These are phyloP conservation scores for Solenodon paradoxus DNA, from an alignment of 2,113 vertebrate genomes.

Conservation along the genomic window DNA sequence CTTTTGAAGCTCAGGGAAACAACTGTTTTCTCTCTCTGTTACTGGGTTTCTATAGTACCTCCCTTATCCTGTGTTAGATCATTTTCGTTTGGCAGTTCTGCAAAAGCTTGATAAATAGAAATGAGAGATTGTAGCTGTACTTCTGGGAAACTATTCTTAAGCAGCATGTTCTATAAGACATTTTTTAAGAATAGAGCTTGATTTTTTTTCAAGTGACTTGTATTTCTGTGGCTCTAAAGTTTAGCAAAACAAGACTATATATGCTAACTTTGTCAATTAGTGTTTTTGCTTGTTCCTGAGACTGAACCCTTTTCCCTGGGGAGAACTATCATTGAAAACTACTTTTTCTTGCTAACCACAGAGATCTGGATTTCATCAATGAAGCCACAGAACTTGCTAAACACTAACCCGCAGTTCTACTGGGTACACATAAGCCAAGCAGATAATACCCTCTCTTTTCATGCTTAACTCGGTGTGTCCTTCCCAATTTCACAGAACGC, in stretches of 20 bases:
- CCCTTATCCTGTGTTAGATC: not conserved
- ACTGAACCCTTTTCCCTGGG: not conserved
- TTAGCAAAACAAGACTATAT: not conserved
- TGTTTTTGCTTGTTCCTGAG: not conserved
- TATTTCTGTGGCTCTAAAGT: not conserved
- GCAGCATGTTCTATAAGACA: not conserved
- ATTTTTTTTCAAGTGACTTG: not conserved
- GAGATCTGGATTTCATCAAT: slow-evolving; percentile 1
- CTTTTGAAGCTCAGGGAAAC: not conserved
- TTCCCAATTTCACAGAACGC: not conserved
- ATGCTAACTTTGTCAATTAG: not conserved
- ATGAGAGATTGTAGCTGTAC: not conserved
- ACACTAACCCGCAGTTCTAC: not conserved
- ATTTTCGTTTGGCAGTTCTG: not conserved
- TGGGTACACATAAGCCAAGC: not conserved
- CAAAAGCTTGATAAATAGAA: not conserved
- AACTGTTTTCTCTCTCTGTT: not conserved
- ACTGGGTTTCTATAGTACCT: not conserved
- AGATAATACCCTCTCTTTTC: not conserved
- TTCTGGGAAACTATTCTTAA: not conserved
- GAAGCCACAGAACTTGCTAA: not conserved
- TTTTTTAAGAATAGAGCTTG: not conserved
- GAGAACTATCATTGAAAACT: not conserved
- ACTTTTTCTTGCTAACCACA: not conserved
- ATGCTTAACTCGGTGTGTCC: not conserved